Conservation (phyloP, 1,140 invertebrate species). For the Eulimnadia texana region DNA sequence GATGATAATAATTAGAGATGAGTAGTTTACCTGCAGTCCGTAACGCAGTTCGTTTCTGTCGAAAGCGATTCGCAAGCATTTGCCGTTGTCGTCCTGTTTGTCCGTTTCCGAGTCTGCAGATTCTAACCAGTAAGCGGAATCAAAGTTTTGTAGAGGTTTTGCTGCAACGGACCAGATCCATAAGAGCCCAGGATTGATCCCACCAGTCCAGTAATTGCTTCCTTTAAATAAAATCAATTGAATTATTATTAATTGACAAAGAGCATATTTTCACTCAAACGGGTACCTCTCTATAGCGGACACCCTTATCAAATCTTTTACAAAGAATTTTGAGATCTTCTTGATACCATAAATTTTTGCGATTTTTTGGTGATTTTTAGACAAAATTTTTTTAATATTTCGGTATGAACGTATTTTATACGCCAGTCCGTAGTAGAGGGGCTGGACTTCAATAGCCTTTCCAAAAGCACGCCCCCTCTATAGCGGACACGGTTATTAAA, state of each 20-base stretch:
- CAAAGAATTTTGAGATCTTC: background rate
- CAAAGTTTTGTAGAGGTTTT: background rate
- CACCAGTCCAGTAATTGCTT: slow-evolving; percentile 61
- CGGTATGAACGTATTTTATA: too few species aligned
- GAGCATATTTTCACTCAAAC: background rate
- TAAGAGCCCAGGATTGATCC: slow-evolving; percentile 60
- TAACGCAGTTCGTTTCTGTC: slow-evolving; percentile 44
- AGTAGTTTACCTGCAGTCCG: slow-evolving; percentile 19
- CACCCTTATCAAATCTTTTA: too few species aligned
- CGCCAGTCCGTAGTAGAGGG: too few species aligned
- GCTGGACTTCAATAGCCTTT: too few species aligned
- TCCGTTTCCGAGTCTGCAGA: background rate
- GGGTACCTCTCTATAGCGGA: too few species aligned
- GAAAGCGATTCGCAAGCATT: slow-evolving; percentile 44
- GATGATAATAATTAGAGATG: background rate
- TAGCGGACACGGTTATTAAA: too few species aligned
- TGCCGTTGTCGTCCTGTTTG: slow-evolving; percentile 34
- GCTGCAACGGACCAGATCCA: slow-evolving; percentile 74
- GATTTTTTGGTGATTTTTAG: background rate
- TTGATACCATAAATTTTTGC: background rate
- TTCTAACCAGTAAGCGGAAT: background rate
- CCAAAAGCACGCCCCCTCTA: too few species aligned
- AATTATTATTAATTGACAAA: background rate
- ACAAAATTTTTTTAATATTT: background rate
- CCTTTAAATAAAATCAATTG: slow-evolving; percentile 27